Percentiles rank a stretch among this genome's conserved stretches.
Evolutionary conservation across 2,797 vertebrate species (phyloP).

Genomic region (Melanotaenia trifasciata): DNA sequence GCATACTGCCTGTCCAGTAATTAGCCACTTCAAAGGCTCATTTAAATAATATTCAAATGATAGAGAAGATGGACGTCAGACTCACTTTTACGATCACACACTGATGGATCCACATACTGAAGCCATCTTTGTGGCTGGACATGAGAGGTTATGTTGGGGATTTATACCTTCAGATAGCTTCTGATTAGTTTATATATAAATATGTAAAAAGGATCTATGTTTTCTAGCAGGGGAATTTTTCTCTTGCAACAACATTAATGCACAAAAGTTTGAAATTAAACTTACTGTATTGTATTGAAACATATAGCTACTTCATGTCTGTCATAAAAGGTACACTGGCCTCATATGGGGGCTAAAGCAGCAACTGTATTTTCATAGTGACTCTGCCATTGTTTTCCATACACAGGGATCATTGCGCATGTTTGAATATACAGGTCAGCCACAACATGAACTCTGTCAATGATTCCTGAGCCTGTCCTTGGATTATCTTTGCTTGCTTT

Average conservation of each 20-base stretch:
- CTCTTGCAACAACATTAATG: slow-evolving; percentile 16
- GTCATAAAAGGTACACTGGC: slow-evolving; percentile 6
- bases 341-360: background rate
- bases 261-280: slow-evolving; percentile 2
- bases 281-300: slow-evolving; percentile 1
- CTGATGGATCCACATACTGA: slow-evolving; percentile 42
- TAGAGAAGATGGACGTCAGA: slow-evolving; percentile 57
- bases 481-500: slow-evolving; percentile 60
- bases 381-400: slow-evolving; percentile 32
- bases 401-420: slow-evolving; percentile 20
- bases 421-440: slow-evolving; percentile 40
- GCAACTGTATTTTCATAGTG: background rate
- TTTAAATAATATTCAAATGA: slow-evolving; percentile 74
- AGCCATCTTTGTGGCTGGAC: slow-evolving; percentile 13
- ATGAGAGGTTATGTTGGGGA: slow-evolving; percentile 3
- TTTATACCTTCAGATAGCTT: background rate
- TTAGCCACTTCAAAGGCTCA: slow-evolving; percentile 73
- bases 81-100: slow-evolving; percentile 47
- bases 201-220: background rate
- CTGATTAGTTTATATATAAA: slow-evolving; percentile 14
- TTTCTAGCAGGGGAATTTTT: background rate
- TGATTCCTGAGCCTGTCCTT: slow-evolving; percentile 71
- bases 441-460: slow-evolving; percentile 74
- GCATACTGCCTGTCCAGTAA: slow-evolving; percentile 67
- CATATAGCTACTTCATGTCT: slow-evolving; percentile 6